A percentile compares a stretch with the other conserved stretches of the same genome.
phyloP scores from a whole-genome alignment of 2,888 invertebrate species.

The Microplitis manilae region DNA sequence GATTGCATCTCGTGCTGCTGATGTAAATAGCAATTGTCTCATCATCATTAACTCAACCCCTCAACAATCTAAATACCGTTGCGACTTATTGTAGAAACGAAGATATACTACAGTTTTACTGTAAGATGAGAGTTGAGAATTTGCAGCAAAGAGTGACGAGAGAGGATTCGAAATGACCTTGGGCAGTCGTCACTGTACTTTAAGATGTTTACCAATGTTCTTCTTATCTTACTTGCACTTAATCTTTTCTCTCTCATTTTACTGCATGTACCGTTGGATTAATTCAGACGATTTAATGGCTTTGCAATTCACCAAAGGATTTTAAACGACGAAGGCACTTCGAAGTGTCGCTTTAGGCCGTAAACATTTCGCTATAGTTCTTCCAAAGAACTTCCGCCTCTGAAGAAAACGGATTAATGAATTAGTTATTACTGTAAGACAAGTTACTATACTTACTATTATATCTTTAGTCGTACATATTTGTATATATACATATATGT shows the following conservation, averaged over 20 bases:
- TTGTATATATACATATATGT: background rate
- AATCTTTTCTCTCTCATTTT: constrained; percentile 16
- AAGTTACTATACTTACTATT: background rate
- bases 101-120: constrained; percentile 6
- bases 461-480: background rate
- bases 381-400: constrained; percentile 27
- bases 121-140: constrained; percentile 5
- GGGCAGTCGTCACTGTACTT: constrained; percentile 30
- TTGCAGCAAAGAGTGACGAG: constrained; percentile 17
- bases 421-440: constrained; percentile 9
- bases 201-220: background rate
- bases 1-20: constrained; percentile 18
- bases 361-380: constrained; percentile 19
- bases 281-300: constrained; percentile 41
- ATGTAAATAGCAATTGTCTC: constrained; percentile 29
- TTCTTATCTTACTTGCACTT: background rate
- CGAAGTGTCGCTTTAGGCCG: constrained; percentile 33
- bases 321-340: constrained; percentile 16
- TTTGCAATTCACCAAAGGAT: constrained; percentile 20
- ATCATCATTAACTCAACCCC: constrained; percentile 25
- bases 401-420: constrained; percentile 14
- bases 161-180: constrained; percentile 38
- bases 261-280: constrained; percentile 34
- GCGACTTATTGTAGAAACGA: background rate
- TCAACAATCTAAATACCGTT: constrained; percentile 31